A percentile compares a stretch with the other conserved stretches of the same genome.
Conservation (phyloP, 2,888 invertebrate species). For the Thecocarcelia acutangulata region DNA sequence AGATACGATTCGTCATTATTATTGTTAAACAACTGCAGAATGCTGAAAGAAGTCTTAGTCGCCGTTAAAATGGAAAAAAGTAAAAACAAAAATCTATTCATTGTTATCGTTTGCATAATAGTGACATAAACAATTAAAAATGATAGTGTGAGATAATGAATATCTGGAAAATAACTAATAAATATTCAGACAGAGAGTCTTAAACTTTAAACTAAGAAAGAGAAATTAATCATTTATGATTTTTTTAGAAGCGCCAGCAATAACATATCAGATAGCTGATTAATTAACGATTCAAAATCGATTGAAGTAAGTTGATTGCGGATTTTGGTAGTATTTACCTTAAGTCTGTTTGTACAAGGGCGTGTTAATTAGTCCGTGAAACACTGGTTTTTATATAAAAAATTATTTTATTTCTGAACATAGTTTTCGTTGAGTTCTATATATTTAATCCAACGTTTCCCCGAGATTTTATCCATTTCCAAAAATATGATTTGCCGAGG, state of each 20-base stretch:
- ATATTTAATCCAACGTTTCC: too few species aligned
- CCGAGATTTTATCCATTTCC: too few species aligned
- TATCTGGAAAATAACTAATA: constrained; percentile 1
- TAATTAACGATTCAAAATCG: too few species aligned
- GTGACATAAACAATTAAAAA: constrained; percentile 65
- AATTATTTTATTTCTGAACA: too few species aligned
- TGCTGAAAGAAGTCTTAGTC: background rate
- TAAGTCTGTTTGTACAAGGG: too few species aligned
- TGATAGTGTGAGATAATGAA: constrained; percentile 46
- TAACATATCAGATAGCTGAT: background rate
- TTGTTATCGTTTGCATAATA: constrained; percentile 64
- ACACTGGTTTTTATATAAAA: too few species aligned
- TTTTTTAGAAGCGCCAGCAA: background rate
- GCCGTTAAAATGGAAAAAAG: constrained; percentile 11
- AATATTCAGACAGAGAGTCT: constrained; percentile 33
- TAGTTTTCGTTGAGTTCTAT: too few species aligned
- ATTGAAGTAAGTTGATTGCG: too few species aligned
- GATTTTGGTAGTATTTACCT: too few species aligned
- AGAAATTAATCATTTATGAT: background rate
- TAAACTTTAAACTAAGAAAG: background rate
- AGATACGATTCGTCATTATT: constrained; percentile 56
- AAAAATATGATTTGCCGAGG: too few species aligned
- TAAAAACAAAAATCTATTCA: constrained; percentile 27
- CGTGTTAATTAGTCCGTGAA: too few species aligned
- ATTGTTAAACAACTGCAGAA: background rate